Conservation (phyloP, 2,797 vertebrate genomes). For the Bucorvus abyssinicus region DNA sequence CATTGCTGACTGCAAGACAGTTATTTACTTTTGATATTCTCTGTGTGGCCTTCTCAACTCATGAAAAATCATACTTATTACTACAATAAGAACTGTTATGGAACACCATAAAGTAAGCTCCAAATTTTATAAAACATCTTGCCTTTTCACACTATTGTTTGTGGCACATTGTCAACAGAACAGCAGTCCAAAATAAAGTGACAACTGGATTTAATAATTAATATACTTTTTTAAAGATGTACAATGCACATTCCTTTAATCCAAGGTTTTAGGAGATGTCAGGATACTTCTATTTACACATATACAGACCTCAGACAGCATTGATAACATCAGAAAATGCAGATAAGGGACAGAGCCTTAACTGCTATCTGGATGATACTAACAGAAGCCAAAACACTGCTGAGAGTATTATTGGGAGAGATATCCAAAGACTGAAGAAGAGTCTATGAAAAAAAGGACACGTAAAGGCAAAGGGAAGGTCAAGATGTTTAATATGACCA, state of each 20-base stretch:
- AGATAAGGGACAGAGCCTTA: conserved; percentile 54
- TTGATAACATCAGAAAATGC: conserved; percentile 70
- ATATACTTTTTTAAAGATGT: conserved; percentile 96
- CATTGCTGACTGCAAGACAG: conserved; percentile 46
- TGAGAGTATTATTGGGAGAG: conserved; percentile 68
- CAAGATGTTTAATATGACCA: conserved; percentile 65
- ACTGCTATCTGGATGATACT: conserved; percentile 68
- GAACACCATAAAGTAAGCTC: conserved; percentile 50
- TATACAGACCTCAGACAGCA: conserved; percentile 90
- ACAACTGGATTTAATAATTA: conserved; percentile 99
- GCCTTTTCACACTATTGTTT: conserved; percentile 69
- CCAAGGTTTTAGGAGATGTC: conserved; percentile 76
- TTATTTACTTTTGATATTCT: conserved; percentile 28
- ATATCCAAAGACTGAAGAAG: conserved; percentile 68
- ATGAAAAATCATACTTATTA: conserved; percentile 52
- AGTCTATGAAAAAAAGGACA: conserved; percentile 76
- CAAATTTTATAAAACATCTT: conserved; percentile 58
- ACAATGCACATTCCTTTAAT: conserved; percentile 94
- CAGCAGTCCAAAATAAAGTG: conserved; percentile 88
- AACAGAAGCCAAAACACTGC: conserved; percentile 75
- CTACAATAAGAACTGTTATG: conserved; percentile 45
- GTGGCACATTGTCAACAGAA: conserved; percentile 79
- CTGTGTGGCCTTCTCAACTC: conserved; percentile 38
- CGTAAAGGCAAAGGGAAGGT: conserved; percentile 73
- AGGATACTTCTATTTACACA: conserved; percentile 90